Evolutionary conservation across 2,888 invertebrate genomes (phyloP).

Genomic region (Biston betularia): DNA sequence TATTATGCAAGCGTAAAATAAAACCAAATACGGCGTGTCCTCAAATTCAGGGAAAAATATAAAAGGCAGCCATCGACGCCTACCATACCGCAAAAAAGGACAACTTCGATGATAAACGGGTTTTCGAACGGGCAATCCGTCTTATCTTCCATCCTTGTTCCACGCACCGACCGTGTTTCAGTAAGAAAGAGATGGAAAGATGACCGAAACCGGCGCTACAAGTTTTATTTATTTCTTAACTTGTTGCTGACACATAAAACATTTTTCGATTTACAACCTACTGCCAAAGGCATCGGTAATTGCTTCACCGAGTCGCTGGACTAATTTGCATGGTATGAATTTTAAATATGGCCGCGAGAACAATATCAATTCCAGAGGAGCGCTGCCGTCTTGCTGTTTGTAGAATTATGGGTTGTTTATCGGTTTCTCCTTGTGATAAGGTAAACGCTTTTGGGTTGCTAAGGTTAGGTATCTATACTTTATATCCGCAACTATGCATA

Average conservation of each 20-base stretch:
- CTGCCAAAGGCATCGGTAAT: slow-evolving; percentile 65
- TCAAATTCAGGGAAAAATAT: slow-evolving; percentile 71
- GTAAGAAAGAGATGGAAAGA: slow-evolving; percentile 51
- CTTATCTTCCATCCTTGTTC: slow-evolving; percentile 58
- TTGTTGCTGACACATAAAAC: slow-evolving; percentile 75
- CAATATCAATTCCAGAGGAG: slow-evolving; percentile 53
- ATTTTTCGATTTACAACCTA: slow-evolving; percentile 73
- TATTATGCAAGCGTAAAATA: slow-evolving; percentile 40
- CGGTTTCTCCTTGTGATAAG: slow-evolving; percentile 31
- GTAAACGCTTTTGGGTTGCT: background rate
- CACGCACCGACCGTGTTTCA: background rate
- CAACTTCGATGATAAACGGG: slow-evolving; percentile 80
- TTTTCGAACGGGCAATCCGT: slow-evolving; percentile 73
- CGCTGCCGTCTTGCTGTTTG: slow-evolving; percentile 63
- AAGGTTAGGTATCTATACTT: background rate
- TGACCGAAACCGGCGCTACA: slow-evolving; percentile 65
- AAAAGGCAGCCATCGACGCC: slow-evolving; percentile 75
- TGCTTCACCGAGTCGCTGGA: slow-evolving; percentile 62
- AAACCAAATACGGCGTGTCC: slow-evolving; percentile 53
- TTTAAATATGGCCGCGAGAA: slow-evolving; percentile 66
- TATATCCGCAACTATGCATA: too few relatives aligned
- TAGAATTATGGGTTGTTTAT: slow-evolving; percentile 44
- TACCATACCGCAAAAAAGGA: slow-evolving; percentile 71
- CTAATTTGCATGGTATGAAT: slow-evolving; percentile 75
- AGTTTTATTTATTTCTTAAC: slow-evolving; percentile 84